Evolutionary conservation across 2,888 invertebrate genomes (phyloP).

Genomic region (Melitaea athalia): DNA sequence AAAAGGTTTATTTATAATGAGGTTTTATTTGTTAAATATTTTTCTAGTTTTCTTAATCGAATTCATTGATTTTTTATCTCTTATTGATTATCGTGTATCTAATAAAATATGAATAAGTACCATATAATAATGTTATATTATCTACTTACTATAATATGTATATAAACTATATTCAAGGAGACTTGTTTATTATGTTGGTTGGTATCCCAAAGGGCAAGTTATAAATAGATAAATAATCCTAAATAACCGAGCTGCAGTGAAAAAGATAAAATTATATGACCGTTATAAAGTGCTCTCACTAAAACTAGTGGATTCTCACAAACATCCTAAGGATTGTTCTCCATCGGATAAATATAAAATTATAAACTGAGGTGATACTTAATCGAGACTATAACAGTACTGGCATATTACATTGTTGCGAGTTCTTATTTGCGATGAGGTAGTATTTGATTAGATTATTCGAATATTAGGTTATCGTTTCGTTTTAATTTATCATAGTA

Average conservation of each 20-base stretch:
- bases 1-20: no score
- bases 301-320: constrained; percentile 28
- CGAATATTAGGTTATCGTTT: no score
- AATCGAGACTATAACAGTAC: no score
- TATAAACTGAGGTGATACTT: background rate
- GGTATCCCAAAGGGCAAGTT: constrained; percentile 8
- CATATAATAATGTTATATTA: no score
- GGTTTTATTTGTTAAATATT: no score
- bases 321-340: constrained; percentile 25
- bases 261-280: constrained; percentile 35
- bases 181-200: background rate
- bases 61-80: no score
- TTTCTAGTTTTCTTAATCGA: no score
- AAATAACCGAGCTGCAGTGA: constrained; percentile 19
- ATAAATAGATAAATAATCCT: constrained; percentile 19
- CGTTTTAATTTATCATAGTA: no score
- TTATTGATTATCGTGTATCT: no score
- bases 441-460: background rate
- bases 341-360: constrained; percentile 3
- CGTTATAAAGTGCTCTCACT: constrained; percentile 30
- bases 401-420: background rate
- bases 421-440: no score
- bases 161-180: background rate
- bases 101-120: no score
- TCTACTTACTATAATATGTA: no score